phyloP scores from a whole-genome alignment of 2,113 vertebrate species.

The Melanerpes aurifrons region DNA sequence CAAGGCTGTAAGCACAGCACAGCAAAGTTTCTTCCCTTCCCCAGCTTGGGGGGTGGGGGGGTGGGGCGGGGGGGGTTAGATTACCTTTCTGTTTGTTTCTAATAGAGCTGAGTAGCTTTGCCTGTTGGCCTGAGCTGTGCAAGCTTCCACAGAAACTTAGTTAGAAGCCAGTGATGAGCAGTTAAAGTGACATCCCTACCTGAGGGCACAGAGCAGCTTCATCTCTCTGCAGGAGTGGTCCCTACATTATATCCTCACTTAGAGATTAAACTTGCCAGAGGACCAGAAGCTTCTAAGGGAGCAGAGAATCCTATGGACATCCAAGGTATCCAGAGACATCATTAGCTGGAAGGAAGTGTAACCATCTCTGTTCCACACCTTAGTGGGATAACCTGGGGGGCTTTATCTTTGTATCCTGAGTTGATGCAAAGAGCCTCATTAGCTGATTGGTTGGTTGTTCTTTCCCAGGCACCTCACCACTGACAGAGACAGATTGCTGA shows the following conservation, averaged over 20 bases:
- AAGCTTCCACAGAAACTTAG: neutral
- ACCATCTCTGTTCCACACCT: neutral
- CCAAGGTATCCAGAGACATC: neutral
- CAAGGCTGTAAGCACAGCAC: neutral
- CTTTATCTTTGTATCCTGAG: neutral
- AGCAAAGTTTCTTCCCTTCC: neutral
- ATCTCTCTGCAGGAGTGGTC: neutral
- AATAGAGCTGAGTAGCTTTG: neutral
- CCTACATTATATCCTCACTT: neutral
- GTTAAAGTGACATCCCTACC: neutral
- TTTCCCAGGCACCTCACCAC: neutral
- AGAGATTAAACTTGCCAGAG: neutral
- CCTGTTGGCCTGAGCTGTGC: neutral
- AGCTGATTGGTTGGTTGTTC: neutral
- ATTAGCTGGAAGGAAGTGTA: neutral
- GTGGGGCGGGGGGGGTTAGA: no score
- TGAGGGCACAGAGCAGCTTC: neutral
- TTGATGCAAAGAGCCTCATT: neutral
- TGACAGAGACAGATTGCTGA: constrained; percentile 27
- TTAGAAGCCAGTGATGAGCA: neutral
- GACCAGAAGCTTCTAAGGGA: neutral
- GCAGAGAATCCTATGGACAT: neutral
- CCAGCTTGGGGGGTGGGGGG: neutral
- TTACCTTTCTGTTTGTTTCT: neutral
- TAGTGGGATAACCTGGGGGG: neutral